phyloP scores from a whole-genome alignment of 2,113 vertebrate species.

The western clawed frog (Xenopus tropicalis) region UCB_Xtro_10.0 CM004452.2:35811001-35811500 shows the following conservation, averaged over 20 bases:
- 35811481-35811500: neutral
- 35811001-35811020: no score
- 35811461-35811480: neutral
- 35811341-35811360: conserved; percentile 4
- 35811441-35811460: neutral
- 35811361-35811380: neutral
- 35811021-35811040: no score
- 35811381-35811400: neutral
- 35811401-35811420: neutral
- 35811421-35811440: neutral
- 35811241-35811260: conserved; percentile 22
- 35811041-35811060: no score
- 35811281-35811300: conserved; percentile 27
- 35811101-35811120: neutral
- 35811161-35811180: conserved; percentile 26
- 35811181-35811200: neutral
- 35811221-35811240: conserved; percentile 9
- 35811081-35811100: no score
- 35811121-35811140: neutral
- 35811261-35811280: conserved; percentile 23
- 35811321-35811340: conserved; percentile 24
- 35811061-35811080: no score
- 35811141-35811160: neutral
- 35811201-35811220: conserved; percentile 1
- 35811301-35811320: conserved; percentile 38